Evolutionary conservation across 1,140 invertebrate species (phyloP), one percentile per base, ranked within the genome.

Genomic region (Nephila pilipes): DNA sequence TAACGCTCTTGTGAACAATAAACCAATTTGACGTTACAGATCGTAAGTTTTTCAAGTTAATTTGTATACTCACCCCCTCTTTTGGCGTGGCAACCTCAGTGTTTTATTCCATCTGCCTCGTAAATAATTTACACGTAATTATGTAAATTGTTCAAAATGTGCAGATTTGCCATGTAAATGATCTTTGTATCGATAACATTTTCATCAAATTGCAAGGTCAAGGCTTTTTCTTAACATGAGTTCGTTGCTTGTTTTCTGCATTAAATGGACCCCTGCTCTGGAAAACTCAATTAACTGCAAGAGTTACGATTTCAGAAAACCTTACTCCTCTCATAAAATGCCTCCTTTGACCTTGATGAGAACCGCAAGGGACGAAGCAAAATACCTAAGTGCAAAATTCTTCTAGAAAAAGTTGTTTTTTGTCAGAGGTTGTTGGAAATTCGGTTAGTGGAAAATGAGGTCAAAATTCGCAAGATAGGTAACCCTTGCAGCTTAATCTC

Each of bases 201-300:
- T 60, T 60, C 22, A 87, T 38, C 20, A 14, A 16, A 25, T 29
- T 16, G 20, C 89, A 91, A 83, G 79, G 89, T 91, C 89, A 83
- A 63, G 89, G 79, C 22, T 29, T 46, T 36, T 91, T 91, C 46
- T 25, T 91, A 91, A 91, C 25, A 29, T 79, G 79, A 91, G 89
- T 80, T 57, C 88, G 80, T 80, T 80, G 69, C 69, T 38, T 55
- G 58, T 46, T 46, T 46, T 54, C 58, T 63, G 10, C 80, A 57
- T 63, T 55, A 81, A 80, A 18, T 60, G 55, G 58, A 65, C 90
- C 90, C 90, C 90, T 63, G 83, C 20, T 25, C 60, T 38, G 38
- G 4, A 2, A 57, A 87, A 87, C 32, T 87, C 57, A 60, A 60
- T 87, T 87, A 87, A 60, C 16, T 32, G 4, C 16, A 32, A 46